phyloP scores from a whole-genome alignment of 2,113 vertebrate genomes.

The Dinomys branickii region DNA sequence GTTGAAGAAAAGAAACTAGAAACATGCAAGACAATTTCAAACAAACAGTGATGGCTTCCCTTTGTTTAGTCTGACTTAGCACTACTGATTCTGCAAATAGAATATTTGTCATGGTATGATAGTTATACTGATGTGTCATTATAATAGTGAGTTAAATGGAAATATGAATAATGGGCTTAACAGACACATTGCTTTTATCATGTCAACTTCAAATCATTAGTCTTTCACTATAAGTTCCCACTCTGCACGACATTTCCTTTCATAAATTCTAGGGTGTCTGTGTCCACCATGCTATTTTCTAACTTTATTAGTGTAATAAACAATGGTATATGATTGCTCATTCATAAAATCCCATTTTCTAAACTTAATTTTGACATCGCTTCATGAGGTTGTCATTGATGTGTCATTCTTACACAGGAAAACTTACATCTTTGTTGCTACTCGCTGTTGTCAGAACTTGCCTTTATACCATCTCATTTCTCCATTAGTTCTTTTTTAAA shows the following conservation, averaged over 20 bases:
- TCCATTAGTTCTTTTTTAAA: neutral
- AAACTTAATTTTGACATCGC: neutral
- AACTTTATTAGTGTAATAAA: neutral
- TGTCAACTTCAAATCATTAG: neutral
- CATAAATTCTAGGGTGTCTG: neutral
- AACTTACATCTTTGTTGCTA: neutral
- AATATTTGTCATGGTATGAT: neutral
- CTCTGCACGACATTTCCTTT: neutral
- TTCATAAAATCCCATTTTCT: neutral
- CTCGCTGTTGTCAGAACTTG: neutral
- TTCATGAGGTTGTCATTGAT: neutral
- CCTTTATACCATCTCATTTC: neutral
- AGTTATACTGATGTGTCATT: neutral
- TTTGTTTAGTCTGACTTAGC: conserved; percentile 9
- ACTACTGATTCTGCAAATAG: conserved; percentile 9
- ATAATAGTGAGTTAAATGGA: neutral
- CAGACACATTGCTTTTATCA: neutral
- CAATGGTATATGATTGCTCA: neutral
- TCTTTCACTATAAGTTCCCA: neutral
- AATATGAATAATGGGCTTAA: neutral
- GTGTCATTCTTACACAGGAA: neutral
- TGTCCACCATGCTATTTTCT: neutral
- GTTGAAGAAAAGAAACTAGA: conserved; percentile 5
- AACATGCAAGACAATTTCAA: neutral
- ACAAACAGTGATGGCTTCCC: neutral